Evolutionary conservation across 2,888 invertebrate species (phyloP).

Genomic region (Drosophila sordidapex): DNA sequence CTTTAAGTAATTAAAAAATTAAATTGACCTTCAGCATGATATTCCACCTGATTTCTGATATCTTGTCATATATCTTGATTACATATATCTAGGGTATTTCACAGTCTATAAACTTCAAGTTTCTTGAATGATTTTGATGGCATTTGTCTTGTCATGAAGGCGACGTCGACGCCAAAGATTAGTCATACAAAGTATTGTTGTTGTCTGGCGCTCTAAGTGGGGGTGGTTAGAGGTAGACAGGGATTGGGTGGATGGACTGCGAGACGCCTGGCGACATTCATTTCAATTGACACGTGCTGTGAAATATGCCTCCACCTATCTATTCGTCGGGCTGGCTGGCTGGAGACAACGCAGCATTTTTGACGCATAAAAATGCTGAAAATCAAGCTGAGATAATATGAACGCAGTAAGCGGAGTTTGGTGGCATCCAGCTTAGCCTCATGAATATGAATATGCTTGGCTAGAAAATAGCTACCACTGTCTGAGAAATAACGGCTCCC

Average conservation of each 20-base stretch:
- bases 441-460: constrained; percentile 77
- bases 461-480: constrained; percentile 71
- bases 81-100: constrained; percentile 26
- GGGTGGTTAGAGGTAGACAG: constrained; percentile 5
- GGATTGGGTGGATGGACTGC: constrained; percentile 47
- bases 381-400: constrained; percentile 71
- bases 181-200: constrained; percentile 73
- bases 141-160: constrained; percentile 52
- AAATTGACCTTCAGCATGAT: not conserved
- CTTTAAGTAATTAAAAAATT: constrained; percentile 6
- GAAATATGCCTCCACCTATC: constrained; percentile 50
- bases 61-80: not conserved
- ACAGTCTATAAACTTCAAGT: not conserved
- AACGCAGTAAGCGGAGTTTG: constrained; percentile 13
- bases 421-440: constrained; percentile 42
- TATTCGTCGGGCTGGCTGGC: not conserved
- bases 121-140: constrained; percentile 34
- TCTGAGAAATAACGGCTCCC: constrained; percentile 28
- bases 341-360: constrained; percentile 61
- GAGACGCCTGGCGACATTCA: constrained; percentile 78
- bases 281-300: constrained; percentile 82
- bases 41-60: not conserved
- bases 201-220: constrained; percentile 31
- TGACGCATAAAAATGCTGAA: constrained; percentile 74
- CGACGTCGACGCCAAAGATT: constrained; percentile 66